Conservation (phyloP, 1,140 invertebrate genomes). For the Hycleus phaleratus region DNA sequence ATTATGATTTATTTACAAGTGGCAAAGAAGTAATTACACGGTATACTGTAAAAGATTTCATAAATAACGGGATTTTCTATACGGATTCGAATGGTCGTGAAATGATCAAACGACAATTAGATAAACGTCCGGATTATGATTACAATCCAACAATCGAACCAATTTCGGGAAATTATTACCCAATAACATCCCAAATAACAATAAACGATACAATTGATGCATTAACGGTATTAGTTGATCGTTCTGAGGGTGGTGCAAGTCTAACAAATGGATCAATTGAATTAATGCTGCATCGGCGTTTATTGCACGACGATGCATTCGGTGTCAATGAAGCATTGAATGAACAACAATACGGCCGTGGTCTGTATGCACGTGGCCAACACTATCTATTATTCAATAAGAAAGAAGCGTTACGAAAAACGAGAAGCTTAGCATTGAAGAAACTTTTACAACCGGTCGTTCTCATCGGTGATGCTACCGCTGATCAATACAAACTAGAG, state of each 20-base stretch:
- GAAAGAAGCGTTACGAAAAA: slow-evolving; percentile 6
- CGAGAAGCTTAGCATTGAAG: slow-evolving; percentile 10
- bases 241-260: slow-evolving; percentile 8
- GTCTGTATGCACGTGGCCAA: slow-evolving; percentile 72
- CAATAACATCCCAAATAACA: slow-evolving; percentile 76
- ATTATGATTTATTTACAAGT: not conserved
- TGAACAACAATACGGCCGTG: slow-evolving; percentile 66
- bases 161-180: slow-evolving; percentile 85
- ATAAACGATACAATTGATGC: slow-evolving; percentile 50
- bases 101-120: slow-evolving; percentile 56
- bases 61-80: slow-evolving; percentile 65
- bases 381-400: slow-evolving; percentile 46
- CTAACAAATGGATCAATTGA: not conserved
- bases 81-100: slow-evolving; percentile 94
- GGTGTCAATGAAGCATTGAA: slow-evolving; percentile 89
- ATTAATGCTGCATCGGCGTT: slow-evolving; percentile 68
- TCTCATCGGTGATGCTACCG: slow-evolving; percentile 12
- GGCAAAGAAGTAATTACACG: slow-evolving; percentile 74
- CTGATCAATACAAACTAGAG: not conserved
- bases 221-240: slow-evolving; percentile 31
- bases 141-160: slow-evolving; percentile 60
- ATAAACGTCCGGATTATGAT: slow-evolving; percentile 45
- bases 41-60: slow-evolving; percentile 54
- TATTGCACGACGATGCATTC: slow-evolving; percentile 81
- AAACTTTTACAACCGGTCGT: slow-evolving; percentile 16